phyloP scores from a whole-genome alignment of 2,797 vertebrate genomes.

The Smutsia gigantea region DNA sequence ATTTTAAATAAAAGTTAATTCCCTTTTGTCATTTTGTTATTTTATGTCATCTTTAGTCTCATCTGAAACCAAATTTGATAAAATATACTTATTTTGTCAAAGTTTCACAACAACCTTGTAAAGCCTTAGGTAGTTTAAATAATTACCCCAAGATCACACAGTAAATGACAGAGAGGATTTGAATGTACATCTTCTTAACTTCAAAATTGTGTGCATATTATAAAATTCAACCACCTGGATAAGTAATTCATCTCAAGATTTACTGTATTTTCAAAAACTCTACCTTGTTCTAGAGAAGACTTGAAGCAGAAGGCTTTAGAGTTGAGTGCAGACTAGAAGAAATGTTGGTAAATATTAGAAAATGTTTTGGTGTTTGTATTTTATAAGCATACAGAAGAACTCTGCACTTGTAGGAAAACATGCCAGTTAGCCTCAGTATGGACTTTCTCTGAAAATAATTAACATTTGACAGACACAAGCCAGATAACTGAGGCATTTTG shows the following conservation, averaged over 20 bases:
- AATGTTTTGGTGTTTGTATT: not conserved
- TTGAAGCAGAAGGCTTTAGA: not conserved
- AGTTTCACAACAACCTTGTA: not conserved
- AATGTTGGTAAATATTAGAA: not conserved
- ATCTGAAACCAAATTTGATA: not conserved
- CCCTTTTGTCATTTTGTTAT: not conserved
- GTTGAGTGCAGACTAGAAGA: not conserved
- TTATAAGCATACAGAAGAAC: not conserved
- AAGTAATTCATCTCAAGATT: constrained; percentile 24
- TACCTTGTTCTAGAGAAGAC: not conserved
- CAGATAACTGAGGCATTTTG: constrained; percentile 52
- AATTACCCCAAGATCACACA: not conserved
- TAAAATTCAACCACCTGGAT: not conserved
- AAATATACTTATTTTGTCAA: not conserved
- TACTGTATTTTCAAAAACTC: not conserved
- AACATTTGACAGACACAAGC: constrained; percentile 58
- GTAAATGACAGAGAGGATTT: not conserved
- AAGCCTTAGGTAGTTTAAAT: not conserved
- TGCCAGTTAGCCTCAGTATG: constrained; percentile 45
- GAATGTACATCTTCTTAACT: not conserved
- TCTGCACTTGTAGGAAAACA: constrained; percentile 44
- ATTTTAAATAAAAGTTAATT: not conserved
- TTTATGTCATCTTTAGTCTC: not conserved
- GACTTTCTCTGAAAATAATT: constrained; percentile 61
- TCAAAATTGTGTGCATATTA: constrained; percentile 2